These are phyloP conservation scores for Scomber colias DNA, from an alignment of 2,113 vertebrate genomes.

Conservation along the genomic window DNA sequence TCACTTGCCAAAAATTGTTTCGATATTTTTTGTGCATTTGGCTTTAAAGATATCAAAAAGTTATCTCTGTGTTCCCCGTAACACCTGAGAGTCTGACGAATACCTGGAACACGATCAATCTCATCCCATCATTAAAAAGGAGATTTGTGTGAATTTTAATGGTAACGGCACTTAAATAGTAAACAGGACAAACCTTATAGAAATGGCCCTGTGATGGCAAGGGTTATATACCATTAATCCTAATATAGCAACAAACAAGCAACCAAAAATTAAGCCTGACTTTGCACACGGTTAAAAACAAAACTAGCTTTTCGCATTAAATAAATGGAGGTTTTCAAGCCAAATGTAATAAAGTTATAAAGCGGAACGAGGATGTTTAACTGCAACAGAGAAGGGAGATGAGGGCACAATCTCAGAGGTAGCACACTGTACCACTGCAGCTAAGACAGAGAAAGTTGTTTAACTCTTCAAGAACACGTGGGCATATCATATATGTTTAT, in stretches of 20 bases:
- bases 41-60: constrained; percentile 43
- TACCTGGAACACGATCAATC: constrained; percentile 33
- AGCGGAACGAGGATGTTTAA: constrained; percentile 37
- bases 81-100: constrained; percentile 68
- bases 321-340: constrained; percentile 32
- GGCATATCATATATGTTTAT: constrained; percentile 45
- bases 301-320: constrained; percentile 16
- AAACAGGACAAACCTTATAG: constrained; percentile 45
- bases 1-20: constrained; percentile 28
- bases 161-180: constrained; percentile 64
- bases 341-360: constrained; percentile 42
- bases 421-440: constrained; percentile 70
- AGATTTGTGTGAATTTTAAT: constrained; percentile 37
- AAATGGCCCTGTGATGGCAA: constrained; percentile 35
- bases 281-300: constrained; percentile 14
- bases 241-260: constrained; percentile 45
- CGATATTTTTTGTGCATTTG: constrained; percentile 55
- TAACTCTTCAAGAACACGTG: constrained; percentile 47
- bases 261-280: constrained; percentile 31
- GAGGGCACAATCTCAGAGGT: constrained; percentile 62
- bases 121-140: constrained; percentile 30
- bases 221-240: constrained; percentile 34
- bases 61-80: constrained; percentile 55
- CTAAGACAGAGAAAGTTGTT: constrained; percentile 56
- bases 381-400: constrained; percentile 18